Conservation (phyloP, 2,797 vertebrate genomes). For the Hypotaenidia philippensis region DNA sequence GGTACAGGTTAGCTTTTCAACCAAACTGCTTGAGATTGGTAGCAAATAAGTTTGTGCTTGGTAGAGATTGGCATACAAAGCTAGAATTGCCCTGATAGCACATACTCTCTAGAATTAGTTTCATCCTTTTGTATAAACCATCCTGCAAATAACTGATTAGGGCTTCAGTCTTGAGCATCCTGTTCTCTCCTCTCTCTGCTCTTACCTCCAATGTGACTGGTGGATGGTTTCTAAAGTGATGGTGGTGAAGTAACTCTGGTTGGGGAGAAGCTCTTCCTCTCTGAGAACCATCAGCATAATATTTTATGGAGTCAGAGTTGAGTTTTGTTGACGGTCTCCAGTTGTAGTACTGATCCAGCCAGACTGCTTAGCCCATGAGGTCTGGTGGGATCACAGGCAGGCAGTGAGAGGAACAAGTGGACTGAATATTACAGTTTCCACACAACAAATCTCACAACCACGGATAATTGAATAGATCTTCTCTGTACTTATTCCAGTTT, state of each 20-base stretch:
- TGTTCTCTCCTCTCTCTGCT: background rate
- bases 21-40: background rate
- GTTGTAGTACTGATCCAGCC: background rate
- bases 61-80: background rate
- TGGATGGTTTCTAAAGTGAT: background rate
- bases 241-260: background rate
- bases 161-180: background rate
- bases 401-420: background rate
- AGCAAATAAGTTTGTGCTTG: background rate
- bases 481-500: constrained; percentile 42
- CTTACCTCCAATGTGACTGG: background rate
- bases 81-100: background rate
- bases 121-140: background rate
- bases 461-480: constrained; percentile 45
- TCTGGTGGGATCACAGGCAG: background rate
- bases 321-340: background rate
- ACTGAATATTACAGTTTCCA: background rate
- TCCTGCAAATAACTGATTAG: background rate
- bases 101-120: background rate
- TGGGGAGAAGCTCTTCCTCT: background rate
- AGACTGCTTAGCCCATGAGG: background rate
- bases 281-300: background rate
- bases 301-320: background rate
- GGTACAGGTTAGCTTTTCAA: background rate
- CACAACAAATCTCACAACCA: constrained; percentile 38